These are phyloP conservation scores for Discoglossus pictus DNA, from an alignment of 2,797 vertebrate species.

Conservation along the genomic window DNA sequence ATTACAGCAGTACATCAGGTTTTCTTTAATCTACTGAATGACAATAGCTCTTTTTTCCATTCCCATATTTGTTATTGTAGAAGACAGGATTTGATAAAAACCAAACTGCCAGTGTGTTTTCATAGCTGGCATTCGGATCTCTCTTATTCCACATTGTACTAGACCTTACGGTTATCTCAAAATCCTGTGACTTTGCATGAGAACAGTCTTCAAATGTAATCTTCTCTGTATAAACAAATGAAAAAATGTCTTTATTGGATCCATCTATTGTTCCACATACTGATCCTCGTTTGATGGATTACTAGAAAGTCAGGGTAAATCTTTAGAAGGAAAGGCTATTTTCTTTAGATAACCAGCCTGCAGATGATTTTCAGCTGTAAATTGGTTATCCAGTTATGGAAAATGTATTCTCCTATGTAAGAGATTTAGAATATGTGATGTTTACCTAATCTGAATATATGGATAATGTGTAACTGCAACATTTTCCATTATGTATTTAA, in stretches of 20 bases:
- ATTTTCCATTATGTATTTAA: too few species aligned
- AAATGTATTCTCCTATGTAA: not conserved
- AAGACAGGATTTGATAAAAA: slow-evolving; percentile 54
- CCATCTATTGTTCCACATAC: slow-evolving; percentile 35
- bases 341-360: slow-evolving; percentile 38
- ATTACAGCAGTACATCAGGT: slow-evolving; percentile 38
- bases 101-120: slow-evolving; percentile 49
- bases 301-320: slow-evolving; percentile 51
- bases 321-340: slow-evolving; percentile 46
- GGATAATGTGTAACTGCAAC: too few species aligned
- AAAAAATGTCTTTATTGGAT: not conserved
- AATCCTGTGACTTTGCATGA: slow-evolving; percentile 24
- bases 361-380: slow-evolving; percentile 48
- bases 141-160: slow-evolving; percentile 9
- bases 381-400: too few species aligned
- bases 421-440: too few species aligned
- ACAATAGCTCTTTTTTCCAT: slow-evolving; percentile 55
- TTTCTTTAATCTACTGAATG: slow-evolving; percentile 18
- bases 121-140: slow-evolving; percentile 22
- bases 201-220: slow-evolving; percentile 31
- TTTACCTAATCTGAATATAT: too few species aligned
- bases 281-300: slow-evolving; percentile 29
- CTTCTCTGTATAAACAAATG: slow-evolving; percentile 18
- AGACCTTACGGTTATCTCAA: slow-evolving; percentile 17
- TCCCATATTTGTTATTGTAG: slow-evolving; percentile 52